These are phyloP conservation scores for Nomada flava DNA, from an alignment of 2,888 invertebrate genomes.

Conservation along the genomic window DNA sequence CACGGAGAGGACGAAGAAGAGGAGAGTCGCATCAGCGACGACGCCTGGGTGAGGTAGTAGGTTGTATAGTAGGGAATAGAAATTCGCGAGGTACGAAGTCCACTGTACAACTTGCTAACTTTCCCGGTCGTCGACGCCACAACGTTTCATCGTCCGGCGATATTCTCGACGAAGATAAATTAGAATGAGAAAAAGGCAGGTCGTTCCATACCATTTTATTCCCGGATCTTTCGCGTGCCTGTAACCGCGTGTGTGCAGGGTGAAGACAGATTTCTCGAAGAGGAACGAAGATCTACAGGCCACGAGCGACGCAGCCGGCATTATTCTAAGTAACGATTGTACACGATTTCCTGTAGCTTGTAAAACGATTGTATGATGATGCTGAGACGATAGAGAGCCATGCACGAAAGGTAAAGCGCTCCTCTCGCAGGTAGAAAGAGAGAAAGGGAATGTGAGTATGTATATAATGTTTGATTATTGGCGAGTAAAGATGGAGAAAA, in stretches of 20 bases:
- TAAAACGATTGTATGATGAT: not conserved
- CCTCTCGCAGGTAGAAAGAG: conserved; percentile 4
- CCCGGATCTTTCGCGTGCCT: not conserved
- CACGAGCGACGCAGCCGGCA: not conserved
- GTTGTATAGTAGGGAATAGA: conserved; percentile 97
- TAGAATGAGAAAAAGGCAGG: not conserved
- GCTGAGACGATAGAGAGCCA: not conserved
- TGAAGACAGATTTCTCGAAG: not conserved
- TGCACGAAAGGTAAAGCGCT: conserved; percentile 21
- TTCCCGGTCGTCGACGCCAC: conserved; percentile 89
- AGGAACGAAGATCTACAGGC: conserved; percentile 7
- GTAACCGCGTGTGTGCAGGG: conserved; percentile 3
- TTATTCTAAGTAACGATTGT: not conserved
- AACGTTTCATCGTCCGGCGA: conserved; percentile 60
- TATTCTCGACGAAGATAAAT: conserved; percentile 5
- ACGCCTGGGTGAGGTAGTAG: conserved; percentile 97
- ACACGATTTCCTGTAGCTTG: not conserved
- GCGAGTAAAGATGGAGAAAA: conserved; percentile 39
- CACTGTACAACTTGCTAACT: conserved; percentile 99
- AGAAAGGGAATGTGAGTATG: conserved; percentile 1
- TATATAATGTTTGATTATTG: not conserved
- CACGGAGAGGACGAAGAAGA: conserved; percentile 23
- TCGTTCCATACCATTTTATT: not conserved
- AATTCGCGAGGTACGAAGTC: conserved; percentile 92
- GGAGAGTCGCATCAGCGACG: conserved; percentile 79